Conservation (phyloP, 2,113 vertebrate species). For the Pteronura brasiliensis region DNA sequence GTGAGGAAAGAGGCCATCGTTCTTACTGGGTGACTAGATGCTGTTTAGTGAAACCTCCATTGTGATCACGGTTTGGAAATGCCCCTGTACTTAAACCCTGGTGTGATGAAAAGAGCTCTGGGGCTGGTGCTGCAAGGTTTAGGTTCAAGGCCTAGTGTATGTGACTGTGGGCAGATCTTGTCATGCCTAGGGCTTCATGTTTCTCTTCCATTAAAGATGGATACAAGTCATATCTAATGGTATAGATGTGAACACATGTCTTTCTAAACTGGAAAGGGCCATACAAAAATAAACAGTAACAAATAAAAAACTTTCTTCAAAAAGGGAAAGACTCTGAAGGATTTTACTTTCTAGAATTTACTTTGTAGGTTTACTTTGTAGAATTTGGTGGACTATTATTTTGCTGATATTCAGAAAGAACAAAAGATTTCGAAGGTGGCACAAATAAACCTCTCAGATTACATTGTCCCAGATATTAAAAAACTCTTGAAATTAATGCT, state of each 20-base stretch:
- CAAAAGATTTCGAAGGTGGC: constrained; percentile 20
- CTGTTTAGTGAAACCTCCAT: not conserved
- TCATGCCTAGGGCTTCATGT: not conserved
- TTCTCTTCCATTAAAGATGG: not conserved
- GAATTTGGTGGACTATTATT: constrained; percentile 26
- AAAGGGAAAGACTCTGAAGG: not conserved
- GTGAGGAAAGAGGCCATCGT: not conserved
- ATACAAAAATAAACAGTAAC: not conserved
- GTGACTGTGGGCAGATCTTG: not conserved
- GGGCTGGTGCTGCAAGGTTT: not conserved
- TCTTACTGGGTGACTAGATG: not conserved
- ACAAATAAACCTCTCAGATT: not conserved
- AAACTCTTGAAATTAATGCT: not conserved
- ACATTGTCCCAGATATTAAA: not conserved
- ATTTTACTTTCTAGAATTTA: constrained; percentile 19
- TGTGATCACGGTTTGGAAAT: not conserved
- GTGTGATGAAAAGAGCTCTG: not conserved
- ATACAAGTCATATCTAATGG: not conserved
- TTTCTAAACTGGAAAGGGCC: not conserved
- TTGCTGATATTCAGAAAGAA: not conserved
- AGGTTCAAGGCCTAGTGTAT: not conserved
- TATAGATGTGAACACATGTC: not conserved
- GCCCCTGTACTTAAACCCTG: not conserved
- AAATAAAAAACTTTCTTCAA: not conserved
- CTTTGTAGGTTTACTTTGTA: not conserved